Conservation (phyloP, 2,888 invertebrate species). For the Odontocolon sp. region DNA sequence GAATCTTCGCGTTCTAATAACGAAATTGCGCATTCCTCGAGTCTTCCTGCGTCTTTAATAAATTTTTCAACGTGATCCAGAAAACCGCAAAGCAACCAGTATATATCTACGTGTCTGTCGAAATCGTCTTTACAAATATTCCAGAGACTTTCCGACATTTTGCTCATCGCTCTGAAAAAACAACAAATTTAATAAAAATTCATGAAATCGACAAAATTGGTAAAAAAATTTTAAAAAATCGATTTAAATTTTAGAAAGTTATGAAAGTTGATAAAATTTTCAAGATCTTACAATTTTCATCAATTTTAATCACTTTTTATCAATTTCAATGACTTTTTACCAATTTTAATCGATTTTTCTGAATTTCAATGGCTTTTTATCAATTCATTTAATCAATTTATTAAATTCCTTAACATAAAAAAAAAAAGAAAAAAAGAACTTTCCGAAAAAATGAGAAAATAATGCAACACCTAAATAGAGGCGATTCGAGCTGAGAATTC, state of each 20-base stretch:
- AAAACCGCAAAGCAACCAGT: slow-evolving; percentile 91
- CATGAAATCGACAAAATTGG: slow-evolving; percentile 25
- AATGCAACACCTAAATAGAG: slow-evolving; percentile 76
- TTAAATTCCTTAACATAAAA: too few relatives aligned
- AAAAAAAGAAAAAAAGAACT: slow-evolving; percentile 53
- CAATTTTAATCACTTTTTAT: too few relatives aligned
- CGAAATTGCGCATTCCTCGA: slow-evolving; percentile 86
- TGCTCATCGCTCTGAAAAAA: slow-evolving; percentile 75
- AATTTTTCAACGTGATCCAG: slow-evolving; percentile 87
- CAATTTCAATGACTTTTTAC: too few relatives aligned
- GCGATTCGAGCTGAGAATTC: slow-evolving; percentile 74
- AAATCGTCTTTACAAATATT: slow-evolving; percentile 85
- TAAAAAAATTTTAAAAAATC: slow-evolving; percentile 27
- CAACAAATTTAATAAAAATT: slow-evolving; percentile 5
- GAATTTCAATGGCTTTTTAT: too few relatives aligned
- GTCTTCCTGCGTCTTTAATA: slow-evolving; percentile 85
- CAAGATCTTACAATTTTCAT: too few relatives aligned
- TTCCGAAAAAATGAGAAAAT: neutral
- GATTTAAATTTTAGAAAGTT: too few relatives aligned
- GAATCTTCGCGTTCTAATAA: slow-evolving; percentile 91
- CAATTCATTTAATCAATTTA: too few relatives aligned
- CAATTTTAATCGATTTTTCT: too few relatives aligned
- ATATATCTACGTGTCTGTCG: slow-evolving; percentile 85
- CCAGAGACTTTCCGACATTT: slow-evolving; percentile 85
- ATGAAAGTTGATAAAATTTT: too few relatives aligned